Evolutionary conservation across 2,113 vertebrate genomes (phyloP), one percentile per base, ranked within the genome.

Genomic region (Gopherus evgoodei): DNA sequence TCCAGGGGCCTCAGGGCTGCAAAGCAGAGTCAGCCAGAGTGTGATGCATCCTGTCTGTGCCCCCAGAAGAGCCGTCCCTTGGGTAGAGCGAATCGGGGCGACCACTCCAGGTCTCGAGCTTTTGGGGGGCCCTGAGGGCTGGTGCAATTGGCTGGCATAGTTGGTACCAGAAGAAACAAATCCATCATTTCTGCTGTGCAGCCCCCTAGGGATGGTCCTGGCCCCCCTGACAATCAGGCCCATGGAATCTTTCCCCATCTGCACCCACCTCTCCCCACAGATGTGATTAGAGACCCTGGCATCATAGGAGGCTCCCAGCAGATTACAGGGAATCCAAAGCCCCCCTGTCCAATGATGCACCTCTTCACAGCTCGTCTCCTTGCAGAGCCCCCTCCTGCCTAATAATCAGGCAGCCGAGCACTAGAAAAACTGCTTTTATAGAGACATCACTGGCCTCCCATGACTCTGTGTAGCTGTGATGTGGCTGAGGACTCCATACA

Each of bases 21-120:
- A 19, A 65, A 65, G 62, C 62, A 65, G 62, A n/a, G 31, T 2
- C 62, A 65, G 3, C 62, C 62, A 35, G 0, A 35, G 16, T 65
- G 31, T 8, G 8, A 17, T 35, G 31, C 31, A 4, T n/a, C 8
- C 62, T 65, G 31, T 19, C 31, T 35, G 7, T 65, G 31, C 6
- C 29, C 13, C 50, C 50, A 50, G 50, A 2, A 50, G 50, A 50
- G 52, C 52, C 52, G 16, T 52, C 52, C 52, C 17, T 53, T 53
- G 6, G 17, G 16, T 7, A 53, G 52, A 17, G 17, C 16, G 1
- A 53, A 53, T 53, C 5, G 4, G 5, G 14, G 16, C 2, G 5
- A 52, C 14, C 5, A 2, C 52, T 52, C 52, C 5, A 4, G 52
- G 52, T 17, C 52, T 16, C 52, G 1, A 5, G 4, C 52, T 52